These are phyloP conservation scores for Vidua chalybeata DNA, from an alignment of 2,113 vertebrate genomes.

Conservation along the genomic window DNA sequence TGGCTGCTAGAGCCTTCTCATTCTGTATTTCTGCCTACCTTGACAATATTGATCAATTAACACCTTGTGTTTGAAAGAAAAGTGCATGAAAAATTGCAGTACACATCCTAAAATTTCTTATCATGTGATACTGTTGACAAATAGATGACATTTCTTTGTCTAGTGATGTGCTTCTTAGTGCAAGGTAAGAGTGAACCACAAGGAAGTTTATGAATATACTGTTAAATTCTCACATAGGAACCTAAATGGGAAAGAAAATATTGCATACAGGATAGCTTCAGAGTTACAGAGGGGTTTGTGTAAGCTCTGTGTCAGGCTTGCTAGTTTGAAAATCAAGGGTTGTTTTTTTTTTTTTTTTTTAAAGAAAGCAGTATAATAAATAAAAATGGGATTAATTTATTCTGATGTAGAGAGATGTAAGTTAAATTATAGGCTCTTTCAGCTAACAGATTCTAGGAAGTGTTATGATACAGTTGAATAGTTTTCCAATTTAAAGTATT, in stretches of 20 bases:
- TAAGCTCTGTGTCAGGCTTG: neutral
- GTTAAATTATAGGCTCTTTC: neutral
- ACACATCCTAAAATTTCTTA: neutral
- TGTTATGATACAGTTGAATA: neutral
- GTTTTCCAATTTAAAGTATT: neutral
- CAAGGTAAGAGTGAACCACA: neutral
- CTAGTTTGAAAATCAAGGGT: neutral
- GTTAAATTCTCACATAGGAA: neutral
- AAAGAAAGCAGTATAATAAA: neutral
- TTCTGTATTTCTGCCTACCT: neutral
- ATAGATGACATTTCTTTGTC: neutral
- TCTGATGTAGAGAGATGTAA: neutral
- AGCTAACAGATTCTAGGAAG: neutral
- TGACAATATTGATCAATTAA: neutral
- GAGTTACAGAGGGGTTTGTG: neutral
- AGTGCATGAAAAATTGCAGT: neutral
- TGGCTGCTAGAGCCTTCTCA: neutral
- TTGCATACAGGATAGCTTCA: neutral
- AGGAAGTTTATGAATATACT: neutral
- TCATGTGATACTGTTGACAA: neutral
- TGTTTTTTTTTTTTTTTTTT: neutral
- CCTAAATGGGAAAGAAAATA: neutral
- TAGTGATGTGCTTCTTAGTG: neutral
- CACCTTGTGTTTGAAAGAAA: neutral
- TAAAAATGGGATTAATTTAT: neutral